Percentiles rank a stretch among this genome's conserved stretches.
These are phyloP conservation scores for Plecotus auritus DNA, from an alignment of 2,113 vertebrate species.

Conservation along the genomic window DNA sequence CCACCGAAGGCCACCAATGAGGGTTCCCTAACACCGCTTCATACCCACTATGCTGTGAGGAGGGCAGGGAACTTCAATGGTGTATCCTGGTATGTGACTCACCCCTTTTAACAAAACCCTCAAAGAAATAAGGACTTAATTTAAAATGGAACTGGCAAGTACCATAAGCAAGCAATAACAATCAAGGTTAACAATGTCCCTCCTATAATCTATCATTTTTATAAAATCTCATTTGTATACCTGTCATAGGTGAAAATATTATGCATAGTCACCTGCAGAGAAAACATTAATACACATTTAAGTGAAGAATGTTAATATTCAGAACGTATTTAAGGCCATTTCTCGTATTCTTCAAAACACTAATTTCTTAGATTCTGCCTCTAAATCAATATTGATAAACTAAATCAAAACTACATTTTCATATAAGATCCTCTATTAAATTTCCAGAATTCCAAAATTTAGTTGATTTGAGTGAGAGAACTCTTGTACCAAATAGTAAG, in stretches of 20 bases:
- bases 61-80: rapidly evolving
- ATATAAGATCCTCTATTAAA: not conserved
- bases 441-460: not conserved
- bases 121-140: not conserved
- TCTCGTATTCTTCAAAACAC: not conserved
- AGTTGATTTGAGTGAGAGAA: not conserved
- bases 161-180: slow-evolving; percentile 13
- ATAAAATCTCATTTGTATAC: not conserved
- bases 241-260: not conserved
- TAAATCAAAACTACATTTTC: not conserved
- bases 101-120: not conserved
- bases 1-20: slow-evolving; percentile 62
- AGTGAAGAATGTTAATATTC: not conserved
- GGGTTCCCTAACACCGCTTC: slow-evolving; percentile 37
- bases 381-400: not conserved
- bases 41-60: not conserved
- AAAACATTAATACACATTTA: not conserved
- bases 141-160: slow-evolving; percentile 49
- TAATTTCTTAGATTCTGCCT: not conserved
- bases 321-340: not conserved
- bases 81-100: not conserved
- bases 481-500: not conserved
- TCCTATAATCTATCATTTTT: not conserved
- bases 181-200: not conserved
- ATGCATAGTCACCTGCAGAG: not conserved